Conservation (phyloP, 1,140 invertebrate genomes). For the Nebria ingens region DNA sequence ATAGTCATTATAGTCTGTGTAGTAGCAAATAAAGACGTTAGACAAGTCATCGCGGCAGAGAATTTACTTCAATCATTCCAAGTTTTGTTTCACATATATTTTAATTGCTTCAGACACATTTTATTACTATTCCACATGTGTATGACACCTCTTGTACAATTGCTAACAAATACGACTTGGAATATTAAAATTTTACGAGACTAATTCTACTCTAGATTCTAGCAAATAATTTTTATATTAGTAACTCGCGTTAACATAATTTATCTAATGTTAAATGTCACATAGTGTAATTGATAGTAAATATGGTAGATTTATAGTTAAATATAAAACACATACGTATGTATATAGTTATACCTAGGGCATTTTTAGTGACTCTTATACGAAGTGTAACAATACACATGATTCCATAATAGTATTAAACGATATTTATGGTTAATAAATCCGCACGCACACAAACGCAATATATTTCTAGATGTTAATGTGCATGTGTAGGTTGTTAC, state of each 20-base stretch:
- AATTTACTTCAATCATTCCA: no score
- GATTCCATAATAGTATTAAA: not conserved
- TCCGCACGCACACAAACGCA: not conserved
- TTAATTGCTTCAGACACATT: no score
- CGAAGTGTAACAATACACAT: not conserved
- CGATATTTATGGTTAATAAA: not conserved
- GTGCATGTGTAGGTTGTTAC: not conserved
- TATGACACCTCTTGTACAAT: no score
- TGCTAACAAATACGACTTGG: no score
- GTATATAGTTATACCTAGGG: no score
- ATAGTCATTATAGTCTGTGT: no score
- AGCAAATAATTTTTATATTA: not conserved
- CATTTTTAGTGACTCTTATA: not conserved
- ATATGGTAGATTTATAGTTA: not conserved
- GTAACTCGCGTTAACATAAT: not conserved
- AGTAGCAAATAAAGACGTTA: no score
- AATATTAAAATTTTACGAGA: not conserved
- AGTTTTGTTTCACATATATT: no score
- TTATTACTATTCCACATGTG: no score
- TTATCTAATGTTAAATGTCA: conserved; percentile 1
- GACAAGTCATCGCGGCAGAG: no score
- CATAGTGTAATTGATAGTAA: not conserved
- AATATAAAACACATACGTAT: not conserved
- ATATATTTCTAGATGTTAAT: not conserved
- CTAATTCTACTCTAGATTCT: no score